A percentile compares a stretch with the other conserved stretches of the same genome.
Conservation (phyloP, 2,113 vertebrate genomes). For the Siniperca knerii region DNA sequence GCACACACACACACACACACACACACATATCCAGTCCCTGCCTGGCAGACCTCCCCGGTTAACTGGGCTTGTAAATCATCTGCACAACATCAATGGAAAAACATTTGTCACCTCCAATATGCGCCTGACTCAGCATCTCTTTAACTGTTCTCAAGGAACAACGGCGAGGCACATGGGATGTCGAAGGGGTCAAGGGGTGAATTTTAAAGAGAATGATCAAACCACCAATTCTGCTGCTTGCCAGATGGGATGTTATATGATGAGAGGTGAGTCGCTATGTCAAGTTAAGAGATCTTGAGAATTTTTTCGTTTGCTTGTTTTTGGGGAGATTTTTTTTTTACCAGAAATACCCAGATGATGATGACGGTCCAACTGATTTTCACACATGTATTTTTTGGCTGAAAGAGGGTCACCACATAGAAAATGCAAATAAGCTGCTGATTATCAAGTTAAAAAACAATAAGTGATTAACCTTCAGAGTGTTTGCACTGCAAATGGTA, state of each 20-base stretch:
- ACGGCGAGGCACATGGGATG: not conserved
- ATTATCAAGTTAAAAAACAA: no score
- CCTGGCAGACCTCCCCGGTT: constrained; percentile 63
- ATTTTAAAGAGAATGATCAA: constrained; percentile 59
- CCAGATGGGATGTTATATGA: constrained; percentile 33
- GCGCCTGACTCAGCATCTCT: constrained; percentile 75
- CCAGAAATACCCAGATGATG: not conserved
- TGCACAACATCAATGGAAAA: constrained; percentile 69
- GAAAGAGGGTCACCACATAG: not conserved
- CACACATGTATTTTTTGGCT: not conserved
- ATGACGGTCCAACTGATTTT: not conserved
- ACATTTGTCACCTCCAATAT: constrained; percentile 72
- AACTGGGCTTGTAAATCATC: constrained; percentile 78
- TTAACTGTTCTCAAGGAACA: constrained; percentile 64
- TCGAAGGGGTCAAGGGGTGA: constrained; percentile 60
- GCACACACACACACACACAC: constrained; percentile 13
- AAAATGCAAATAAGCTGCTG: no score
- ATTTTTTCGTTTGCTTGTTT: not conserved
- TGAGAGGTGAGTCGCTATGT: not conserved
- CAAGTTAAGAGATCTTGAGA: not conserved
- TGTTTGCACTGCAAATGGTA: not conserved
- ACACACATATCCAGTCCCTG: constrained; percentile 34
- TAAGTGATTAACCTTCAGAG: no score
- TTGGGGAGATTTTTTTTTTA: not conserved
- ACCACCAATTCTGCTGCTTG: constrained; percentile 46